These are phyloP conservation scores for Microctenopoma lineatum DNA, from an alignment of 2,797 vertebrate genomes.

Conservation along the genomic window DNA sequence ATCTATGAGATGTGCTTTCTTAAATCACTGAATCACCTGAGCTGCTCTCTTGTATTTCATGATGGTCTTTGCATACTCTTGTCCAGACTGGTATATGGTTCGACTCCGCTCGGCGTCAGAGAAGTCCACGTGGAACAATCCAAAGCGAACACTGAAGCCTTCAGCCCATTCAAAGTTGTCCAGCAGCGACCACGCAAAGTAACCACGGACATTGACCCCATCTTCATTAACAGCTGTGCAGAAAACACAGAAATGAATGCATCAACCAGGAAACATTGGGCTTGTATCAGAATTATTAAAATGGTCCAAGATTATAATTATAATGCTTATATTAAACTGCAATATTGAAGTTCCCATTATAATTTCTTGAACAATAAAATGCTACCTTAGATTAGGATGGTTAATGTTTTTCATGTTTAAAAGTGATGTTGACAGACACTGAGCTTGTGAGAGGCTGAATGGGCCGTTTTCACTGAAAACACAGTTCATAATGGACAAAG, in stretches of 20 bases:
- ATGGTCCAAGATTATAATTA: too few species aligned
- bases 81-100: constrained; percentile 83
- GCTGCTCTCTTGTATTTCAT: constrained; percentile 53
- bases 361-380: neutral
- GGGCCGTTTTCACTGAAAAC: too few species aligned
- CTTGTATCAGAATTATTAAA: constrained; percentile 4
- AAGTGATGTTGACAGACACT: too few species aligned
- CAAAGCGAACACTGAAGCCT: constrained; percentile 84
- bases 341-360: neutral
- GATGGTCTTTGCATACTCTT: constrained; percentile 84
- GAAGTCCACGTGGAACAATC: constrained; percentile 88
- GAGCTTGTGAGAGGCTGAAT: too few species aligned
- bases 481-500: neutral
- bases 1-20: neutral
- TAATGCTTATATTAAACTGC: too few species aligned
- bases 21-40: neutral
- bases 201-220: constrained; percentile 76
- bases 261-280: neutral
- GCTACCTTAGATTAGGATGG: neutral
- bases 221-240: constrained; percentile 78
- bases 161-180: constrained; percentile 88
- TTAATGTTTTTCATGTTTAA: neutral
- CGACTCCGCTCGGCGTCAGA: constrained; percentile 70
- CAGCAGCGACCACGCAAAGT: constrained; percentile 87
- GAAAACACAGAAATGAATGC: constrained; percentile 25